Base-by-base conservation (phyloP, 1,140 invertebrate genomes). In the Dendroctonus valens region DNA sequence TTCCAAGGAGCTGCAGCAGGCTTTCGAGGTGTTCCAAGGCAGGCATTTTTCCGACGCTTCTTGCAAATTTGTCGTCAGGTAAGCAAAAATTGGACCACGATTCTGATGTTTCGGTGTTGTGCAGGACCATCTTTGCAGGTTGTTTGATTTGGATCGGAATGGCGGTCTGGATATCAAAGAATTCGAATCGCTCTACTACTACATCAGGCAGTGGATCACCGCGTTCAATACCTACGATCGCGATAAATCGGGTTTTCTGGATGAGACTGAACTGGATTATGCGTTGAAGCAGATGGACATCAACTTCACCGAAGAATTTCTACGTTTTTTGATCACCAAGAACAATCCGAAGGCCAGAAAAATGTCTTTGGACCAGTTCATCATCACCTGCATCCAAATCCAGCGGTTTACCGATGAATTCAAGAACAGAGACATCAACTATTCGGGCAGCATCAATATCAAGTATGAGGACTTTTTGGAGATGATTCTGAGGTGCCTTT, bases 401-500 rank as follows among this genome's bases (percentile, higher is more conserved):
- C 76, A 77, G 65, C 70, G 68, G 49, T 77, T 72, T 40, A 77
- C 75, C 0, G 74, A 76, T 39, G 76, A 77, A 51, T 77, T 76
- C 57, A 77, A 74, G 52, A 70, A 69, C 50, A 72, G 76, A 60
- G 75, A 77, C 66, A 48, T 65, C 7, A 68, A 73, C 48, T 74
- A 69, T 26, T 65, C 68, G 3, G 76, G 76, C 2, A 70, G 70
- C 42, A 76, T 77, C 41, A 71, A 71, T 50, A 69, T 77, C 12
- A 74, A 71, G 50, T 77, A 77, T 62, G 74, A 76, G 66, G 75
- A 77, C 41, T 77, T 77, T 62, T 59, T 77, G 12, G 74, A 76
- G 67, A 67, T 76, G 69, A 68, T 77, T 40, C 59, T 76, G 15
- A 72, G 70, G 49, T 74, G 73, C 61, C 53, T 74, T 50, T 73